These are phyloP conservation scores for Synergus umbraculus DNA, from an alignment of 2,888 invertebrate genomes.

Conservation along the genomic window DNA sequence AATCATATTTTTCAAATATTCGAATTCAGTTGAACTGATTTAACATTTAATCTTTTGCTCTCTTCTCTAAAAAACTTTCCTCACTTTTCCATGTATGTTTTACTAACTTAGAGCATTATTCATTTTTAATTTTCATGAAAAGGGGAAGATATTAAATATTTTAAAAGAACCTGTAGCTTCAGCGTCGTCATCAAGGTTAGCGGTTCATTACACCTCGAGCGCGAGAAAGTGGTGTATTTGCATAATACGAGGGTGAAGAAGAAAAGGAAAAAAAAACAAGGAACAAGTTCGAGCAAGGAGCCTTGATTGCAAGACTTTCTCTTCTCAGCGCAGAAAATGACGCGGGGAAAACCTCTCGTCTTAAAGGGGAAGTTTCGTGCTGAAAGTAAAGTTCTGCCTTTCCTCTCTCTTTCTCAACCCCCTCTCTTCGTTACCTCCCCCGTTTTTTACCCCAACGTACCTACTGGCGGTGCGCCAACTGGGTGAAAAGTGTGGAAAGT, in stretches of 20 bases:
- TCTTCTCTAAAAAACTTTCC: not conserved
- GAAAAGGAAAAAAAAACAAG: slow-evolving; percentile 50
- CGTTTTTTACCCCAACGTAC: slow-evolving; percentile 48
- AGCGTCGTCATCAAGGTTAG: slow-evolving; percentile 51
- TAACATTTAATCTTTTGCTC: not conserved
- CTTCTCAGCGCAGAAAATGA: slow-evolving; percentile 59
- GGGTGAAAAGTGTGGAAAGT: slow-evolving; percentile 77
- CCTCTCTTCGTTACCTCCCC: slow-evolving; percentile 26
- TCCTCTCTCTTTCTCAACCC: slow-evolving; percentile 42
- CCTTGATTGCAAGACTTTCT: slow-evolving; percentile 64
- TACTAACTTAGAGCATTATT: not conserved
- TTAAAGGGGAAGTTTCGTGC: slow-evolving; percentile 76
- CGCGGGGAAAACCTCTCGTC: slow-evolving; percentile 56
- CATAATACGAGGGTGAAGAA: slow-evolving; percentile 55
- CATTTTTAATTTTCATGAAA: not conserved
- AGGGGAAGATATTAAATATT: slow-evolving; percentile 31
- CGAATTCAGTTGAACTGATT: too few relatives aligned
- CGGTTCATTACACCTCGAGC: slow-evolving; percentile 58
- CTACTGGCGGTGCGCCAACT: slow-evolving; percentile 73
- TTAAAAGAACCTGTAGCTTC: slow-evolving; percentile 54
- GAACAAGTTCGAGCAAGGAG: slow-evolving; percentile 55
- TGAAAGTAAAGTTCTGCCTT: slow-evolving; percentile 69
- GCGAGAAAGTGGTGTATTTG: slow-evolving; percentile 61
- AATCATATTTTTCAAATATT: too few relatives aligned
- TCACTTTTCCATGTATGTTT: not conserved